A percentile compares a stretch with the other conserved stretches of the same genome.
phyloP scores from a whole-genome alignment of 2,888 invertebrate genomes.

The Syrista parreyssii region DNA sequence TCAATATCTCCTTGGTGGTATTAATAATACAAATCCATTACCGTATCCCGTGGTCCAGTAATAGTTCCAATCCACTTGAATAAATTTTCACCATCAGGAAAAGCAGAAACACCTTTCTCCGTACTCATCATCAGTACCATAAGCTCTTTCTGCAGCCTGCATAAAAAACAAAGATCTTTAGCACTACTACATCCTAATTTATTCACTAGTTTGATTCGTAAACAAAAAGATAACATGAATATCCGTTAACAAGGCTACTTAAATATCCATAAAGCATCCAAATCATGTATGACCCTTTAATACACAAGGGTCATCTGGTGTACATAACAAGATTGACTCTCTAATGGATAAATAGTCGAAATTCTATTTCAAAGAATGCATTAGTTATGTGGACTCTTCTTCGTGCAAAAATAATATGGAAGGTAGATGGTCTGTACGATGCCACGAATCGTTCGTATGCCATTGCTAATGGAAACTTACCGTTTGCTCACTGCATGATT shows the following conservation, averaged over 20 bases:
- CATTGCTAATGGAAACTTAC: constrained; percentile 67
- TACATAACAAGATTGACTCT: background rate
- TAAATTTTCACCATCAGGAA: constrained; percentile 95
- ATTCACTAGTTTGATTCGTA: background rate
- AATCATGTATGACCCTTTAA: constrained; percentile 7
- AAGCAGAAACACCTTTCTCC: constrained; percentile 94
- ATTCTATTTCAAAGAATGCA: background rate
- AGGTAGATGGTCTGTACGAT: background rate
- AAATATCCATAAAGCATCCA: constrained; percentile 3
- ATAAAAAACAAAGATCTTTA: background rate
- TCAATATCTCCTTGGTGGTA: too few relatives aligned
- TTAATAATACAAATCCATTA: constrained; percentile 46
- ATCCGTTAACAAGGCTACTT: background rate
- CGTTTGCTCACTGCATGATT: constrained; percentile 92
- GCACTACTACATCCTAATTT: background rate
- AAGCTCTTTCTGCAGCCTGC: constrained; percentile 87
- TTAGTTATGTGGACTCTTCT: background rate
- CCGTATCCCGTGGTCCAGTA: constrained; percentile 88
- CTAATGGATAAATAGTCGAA: background rate
- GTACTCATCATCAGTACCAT: constrained; percentile 91
- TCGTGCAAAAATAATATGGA: background rate
- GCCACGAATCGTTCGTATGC: constrained; percentile 17
- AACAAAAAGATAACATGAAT: background rate
- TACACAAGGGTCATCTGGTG: background rate
- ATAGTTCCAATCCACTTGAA: constrained; percentile 99